A percentile compares a stretch with the other conserved stretches of the same genome.
Evolutionary conservation across 2,888 invertebrate genomes (phyloP).

Genomic region (Tenthredo amoena): DNA sequence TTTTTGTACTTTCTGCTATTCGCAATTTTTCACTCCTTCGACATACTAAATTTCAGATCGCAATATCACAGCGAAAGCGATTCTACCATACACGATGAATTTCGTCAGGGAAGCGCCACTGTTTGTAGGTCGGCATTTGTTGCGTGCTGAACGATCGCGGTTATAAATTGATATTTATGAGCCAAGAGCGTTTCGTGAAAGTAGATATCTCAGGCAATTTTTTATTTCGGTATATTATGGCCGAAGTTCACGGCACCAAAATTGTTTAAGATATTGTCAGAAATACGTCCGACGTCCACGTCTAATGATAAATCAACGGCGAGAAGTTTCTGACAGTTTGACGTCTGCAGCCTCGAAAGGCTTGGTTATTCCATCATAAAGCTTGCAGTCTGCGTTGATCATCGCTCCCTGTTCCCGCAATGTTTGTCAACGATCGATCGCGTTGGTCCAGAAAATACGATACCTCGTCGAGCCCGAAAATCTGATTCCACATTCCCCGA

Average conservation of each 20-base stretch:
- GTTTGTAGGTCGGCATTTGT: constrained; percentile 34
- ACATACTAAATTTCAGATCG: constrained; percentile 7
- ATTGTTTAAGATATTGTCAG: constrained; percentile 42
- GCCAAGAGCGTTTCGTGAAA: constrained; percentile 25
- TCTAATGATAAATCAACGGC: constrained; percentile 24
- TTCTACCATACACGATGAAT: constrained; percentile 4
- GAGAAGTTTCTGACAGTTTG: constrained; percentile 11
- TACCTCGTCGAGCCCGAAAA: constrained; percentile 2
- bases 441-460: constrained; percentile 12
- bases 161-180: constrained; percentile 50
- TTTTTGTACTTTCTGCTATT: not conserved
- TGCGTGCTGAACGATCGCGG: constrained; percentile 36
- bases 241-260: constrained; percentile 3
- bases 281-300: constrained; percentile 5
- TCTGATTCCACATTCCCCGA: constrained; percentile 36
- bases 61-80: not conserved
- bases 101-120: constrained; percentile 19
- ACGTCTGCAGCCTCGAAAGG: not conserved
- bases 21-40: not conserved
- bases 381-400: not conserved
- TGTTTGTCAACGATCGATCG: constrained; percentile 9
- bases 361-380: not conserved
- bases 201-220: constrained; percentile 40
- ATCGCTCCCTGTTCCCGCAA: not conserved
- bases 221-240: constrained; percentile 8